Base-by-base conservation (phyloP, 2,113 vertebrate species). In the Anoura caudifer region DNA sequence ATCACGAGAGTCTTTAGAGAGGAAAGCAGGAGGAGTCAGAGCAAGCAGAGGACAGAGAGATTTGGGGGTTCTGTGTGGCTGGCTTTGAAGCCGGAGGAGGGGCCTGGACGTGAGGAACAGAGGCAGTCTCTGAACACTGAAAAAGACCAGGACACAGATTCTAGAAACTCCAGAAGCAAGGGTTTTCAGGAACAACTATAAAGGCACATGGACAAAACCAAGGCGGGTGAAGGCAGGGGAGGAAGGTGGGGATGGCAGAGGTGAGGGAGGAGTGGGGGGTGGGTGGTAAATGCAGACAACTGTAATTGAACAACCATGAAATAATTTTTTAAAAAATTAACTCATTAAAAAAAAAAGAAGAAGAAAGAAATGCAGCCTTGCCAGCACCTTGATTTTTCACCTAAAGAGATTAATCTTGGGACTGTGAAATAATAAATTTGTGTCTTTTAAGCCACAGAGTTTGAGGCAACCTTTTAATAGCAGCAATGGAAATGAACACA, bases 81-180 rank as follows among this genome's bases (percentile, higher is more conserved):
- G 38, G 24, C 36, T 36, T 31, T 22, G 43, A 84, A 54, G 7
- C 12, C 0, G 0, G 24, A 83, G 22, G 12, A 36, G 15, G 3
- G 24, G 11, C 38, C 10, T 28, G 2, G 0, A 7, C 12, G 4
- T 19, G 12, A 70, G 13, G 67, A 52, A 31, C 8, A n/a, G 0
- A 38, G 7, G 16, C 7, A 80, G 50, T 13, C 12, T 70, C 41
- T 22, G 56, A 19, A 72, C 43, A 4, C 33, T 43, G 17, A 6
- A 72, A 75, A 86, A 85, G 33, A 3, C 15, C 38, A 45, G 5
- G 16, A 83, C 56, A 75, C 20, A 36, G 19, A 75, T 4, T 63
- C n/a, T 17, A 45, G 50, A 80, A n/a, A 31, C n/a, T 80, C 33
- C 24, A 3, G 19, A 91, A 67, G 61, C 8, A 20, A 56, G 54